Evolutionary conservation across 2,113 vertebrate species (phyloP).

Genomic region (Aspidoscelis tigris): DNA sequence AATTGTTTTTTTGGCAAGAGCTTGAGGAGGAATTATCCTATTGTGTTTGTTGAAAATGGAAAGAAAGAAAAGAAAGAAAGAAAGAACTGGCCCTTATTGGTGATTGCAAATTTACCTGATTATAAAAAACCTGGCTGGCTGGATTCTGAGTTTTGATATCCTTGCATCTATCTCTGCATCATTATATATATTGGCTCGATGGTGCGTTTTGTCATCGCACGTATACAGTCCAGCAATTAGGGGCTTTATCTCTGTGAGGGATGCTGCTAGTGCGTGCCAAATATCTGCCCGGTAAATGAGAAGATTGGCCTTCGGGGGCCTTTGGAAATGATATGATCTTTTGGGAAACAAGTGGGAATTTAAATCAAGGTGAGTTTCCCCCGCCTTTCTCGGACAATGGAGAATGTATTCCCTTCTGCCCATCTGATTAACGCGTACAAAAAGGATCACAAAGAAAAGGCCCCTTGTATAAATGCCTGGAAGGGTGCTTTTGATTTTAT

Average conservation of each 20-base stretch:
- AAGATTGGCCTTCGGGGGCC: background rate
- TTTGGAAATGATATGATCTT: too few relatives aligned
- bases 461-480: background rate
- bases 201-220: too few relatives aligned
- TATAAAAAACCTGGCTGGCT: background rate
- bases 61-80: background rate
- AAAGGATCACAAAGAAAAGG: background rate
- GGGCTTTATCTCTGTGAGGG: background rate
- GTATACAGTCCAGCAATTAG: background rate
- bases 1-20: too few relatives aligned
- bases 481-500: conserved; percentile 1
- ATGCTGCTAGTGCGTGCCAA: background rate
- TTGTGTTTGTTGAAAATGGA: too few relatives aligned
- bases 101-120: background rate
- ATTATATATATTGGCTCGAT: too few relatives aligned
- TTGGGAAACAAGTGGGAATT: background rate
- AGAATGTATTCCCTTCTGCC: background rate
- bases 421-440: background rate
- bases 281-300: background rate
- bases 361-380: background rate
- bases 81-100: background rate
- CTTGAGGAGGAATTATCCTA: too few relatives aligned
- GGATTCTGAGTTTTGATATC: background rate
- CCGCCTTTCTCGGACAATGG: background rate
- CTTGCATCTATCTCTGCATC: too few relatives aligned